Evolutionary conservation across 2,797 vertebrate species (phyloP).

Genomic region (Anguilla megastoma): DNA sequence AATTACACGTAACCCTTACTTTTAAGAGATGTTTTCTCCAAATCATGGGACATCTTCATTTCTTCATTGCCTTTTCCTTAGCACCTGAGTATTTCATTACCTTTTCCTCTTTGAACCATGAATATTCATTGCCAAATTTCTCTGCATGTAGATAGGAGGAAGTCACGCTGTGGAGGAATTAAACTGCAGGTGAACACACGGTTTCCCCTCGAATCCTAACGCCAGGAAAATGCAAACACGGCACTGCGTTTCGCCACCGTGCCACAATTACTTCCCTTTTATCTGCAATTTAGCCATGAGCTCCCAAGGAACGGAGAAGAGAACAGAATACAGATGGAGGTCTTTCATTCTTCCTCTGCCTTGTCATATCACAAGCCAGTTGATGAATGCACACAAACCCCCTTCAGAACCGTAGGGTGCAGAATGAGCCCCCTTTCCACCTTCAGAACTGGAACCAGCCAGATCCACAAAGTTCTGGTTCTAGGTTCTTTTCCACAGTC

Average conservation of each 20-base stretch:
- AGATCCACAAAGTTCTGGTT: no score
- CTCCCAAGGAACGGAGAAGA: background rate
- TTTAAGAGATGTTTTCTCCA: background rate
- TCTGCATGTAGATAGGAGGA: background rate
- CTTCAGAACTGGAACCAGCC: no score
- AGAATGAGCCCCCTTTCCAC: no score
- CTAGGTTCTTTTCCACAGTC: no score
- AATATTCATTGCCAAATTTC: conserved; percentile 1
- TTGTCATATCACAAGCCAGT: background rate
- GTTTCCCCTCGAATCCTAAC: background rate
- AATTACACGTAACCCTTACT: no score
- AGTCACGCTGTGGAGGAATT: background rate
- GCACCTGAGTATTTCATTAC: background rate
- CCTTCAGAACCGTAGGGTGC: background rate
- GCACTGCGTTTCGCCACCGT: background rate
- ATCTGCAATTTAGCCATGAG: background rate
- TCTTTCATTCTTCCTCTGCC: background rate
- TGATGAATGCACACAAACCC: background rate
- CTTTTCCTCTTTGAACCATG: background rate
- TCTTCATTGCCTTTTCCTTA: background rate
- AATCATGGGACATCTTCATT: background rate
- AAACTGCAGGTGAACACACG: background rate
- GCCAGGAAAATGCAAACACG: background rate
- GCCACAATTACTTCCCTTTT: background rate
- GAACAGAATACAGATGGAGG: background rate